These are phyloP conservation scores for Lycocerus yunnanus DNA, from an alignment of 2,888 invertebrate genomes.

Conservation along the genomic window DNA sequence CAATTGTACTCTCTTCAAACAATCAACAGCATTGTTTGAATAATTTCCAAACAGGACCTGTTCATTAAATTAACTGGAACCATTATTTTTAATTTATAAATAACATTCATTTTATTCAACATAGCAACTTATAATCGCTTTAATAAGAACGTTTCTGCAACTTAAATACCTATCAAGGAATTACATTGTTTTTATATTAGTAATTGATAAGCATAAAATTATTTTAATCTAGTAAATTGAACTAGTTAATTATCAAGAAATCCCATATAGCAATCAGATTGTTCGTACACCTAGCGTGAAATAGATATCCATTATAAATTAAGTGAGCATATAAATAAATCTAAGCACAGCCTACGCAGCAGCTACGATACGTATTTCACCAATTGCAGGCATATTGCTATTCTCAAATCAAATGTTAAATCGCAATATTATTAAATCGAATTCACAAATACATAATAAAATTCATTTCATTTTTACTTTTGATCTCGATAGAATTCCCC, in stretches of 20 bases:
- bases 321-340: neutral
- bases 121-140: neutral
- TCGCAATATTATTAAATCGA: neutral
- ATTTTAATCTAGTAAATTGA: conserved; percentile 12
- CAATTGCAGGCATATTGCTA: neutral
- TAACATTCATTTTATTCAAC: neutral
- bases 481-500: neutral
- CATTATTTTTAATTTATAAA: conserved; percentile 5
- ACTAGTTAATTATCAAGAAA: conserved; percentile 3
- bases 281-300: neutral
- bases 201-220: conserved; percentile 8
- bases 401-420: neutral
- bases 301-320: conserved; percentile 4
- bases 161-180: conserved; percentile 5
- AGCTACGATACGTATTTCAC: neutral
- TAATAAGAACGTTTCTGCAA: conserved; percentile 1
- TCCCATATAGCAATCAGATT: neutral
- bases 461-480: neutral
- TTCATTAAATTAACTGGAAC: conserved; percentile 14
- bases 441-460: neutral
- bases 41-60: conserved; percentile 18
- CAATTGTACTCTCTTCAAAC: conserved; percentile 27
- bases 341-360: neutral
- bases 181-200: conserved; percentile 8
- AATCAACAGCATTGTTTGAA: conserved; percentile 29